phyloP scores from a whole-genome alignment of 2,888 invertebrate species.

The Shargacucullia verbasci region DNA sequence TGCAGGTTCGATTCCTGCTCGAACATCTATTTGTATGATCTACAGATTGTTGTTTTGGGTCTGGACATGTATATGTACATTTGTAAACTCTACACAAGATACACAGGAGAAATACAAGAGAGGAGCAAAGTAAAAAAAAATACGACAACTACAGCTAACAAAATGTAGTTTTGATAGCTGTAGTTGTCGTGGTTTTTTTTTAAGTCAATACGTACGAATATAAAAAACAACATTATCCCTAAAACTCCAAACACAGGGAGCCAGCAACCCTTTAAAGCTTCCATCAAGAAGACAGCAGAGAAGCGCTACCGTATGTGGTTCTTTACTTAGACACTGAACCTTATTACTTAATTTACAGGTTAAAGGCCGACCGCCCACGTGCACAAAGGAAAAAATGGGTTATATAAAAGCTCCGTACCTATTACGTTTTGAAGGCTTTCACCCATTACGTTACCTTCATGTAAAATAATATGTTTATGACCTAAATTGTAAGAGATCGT shows the following conservation, averaged over 20 bases:
- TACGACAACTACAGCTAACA: too few species aligned
- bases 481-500: conserved; percentile 42
- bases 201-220: too few species aligned
- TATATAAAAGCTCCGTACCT: conserved; percentile 58
- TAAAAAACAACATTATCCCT: conserved; percentile 1
- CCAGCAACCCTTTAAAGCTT: conserved; percentile 9
- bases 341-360: conserved; percentile 68
- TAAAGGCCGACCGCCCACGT: conserved; percentile 55
- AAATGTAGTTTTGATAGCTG: too few species aligned
- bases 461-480: conserved; percentile 55
- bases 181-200: too few species aligned
- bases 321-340: conserved; percentile 56
- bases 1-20: too few species aligned
- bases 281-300: conserved; percentile 23
- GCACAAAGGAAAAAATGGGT: conserved; percentile 63
- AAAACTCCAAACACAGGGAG: too few species aligned
- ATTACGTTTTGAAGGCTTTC: conserved; percentile 58
- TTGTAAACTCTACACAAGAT: too few species aligned
- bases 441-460: conserved; percentile 47
- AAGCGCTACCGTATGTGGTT: conserved; percentile 39
- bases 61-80: too few species aligned
- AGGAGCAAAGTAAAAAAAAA: too few species aligned
- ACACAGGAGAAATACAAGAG: too few species aligned
- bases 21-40: too few species aligned
- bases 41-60: too few species aligned